Conservation (phyloP, 1,140 invertebrate genomes). For the Papilio glaucus region DNA sequence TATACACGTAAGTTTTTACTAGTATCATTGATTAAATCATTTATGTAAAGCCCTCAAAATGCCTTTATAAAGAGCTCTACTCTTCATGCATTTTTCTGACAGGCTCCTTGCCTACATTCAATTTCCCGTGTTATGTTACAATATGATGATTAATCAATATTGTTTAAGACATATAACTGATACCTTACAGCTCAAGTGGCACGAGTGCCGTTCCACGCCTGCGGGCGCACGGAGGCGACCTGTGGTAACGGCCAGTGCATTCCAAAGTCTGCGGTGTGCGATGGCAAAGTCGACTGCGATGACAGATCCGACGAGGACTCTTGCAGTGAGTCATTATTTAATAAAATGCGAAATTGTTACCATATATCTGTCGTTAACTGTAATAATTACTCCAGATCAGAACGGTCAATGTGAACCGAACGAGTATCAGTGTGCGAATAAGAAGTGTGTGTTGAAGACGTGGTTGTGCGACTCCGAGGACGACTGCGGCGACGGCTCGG, state of each 20-base stretch:
- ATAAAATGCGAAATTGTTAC: too few relatives aligned
- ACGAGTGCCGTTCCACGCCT: conserved; percentile 84
- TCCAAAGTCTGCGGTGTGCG: conserved; percentile 90
- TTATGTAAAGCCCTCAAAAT: not conserved
- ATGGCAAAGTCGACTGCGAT: conserved; percentile 91
- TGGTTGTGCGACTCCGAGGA: conserved; percentile 96
- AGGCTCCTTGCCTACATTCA: not conserved
- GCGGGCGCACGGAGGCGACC: conserved; percentile 91
- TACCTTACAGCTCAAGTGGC: conserved; percentile 42
- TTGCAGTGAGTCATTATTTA: conserved; percentile 88
- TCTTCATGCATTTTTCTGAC: not conserved
- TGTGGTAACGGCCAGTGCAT: conserved; percentile 97
- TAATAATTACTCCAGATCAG: conserved; percentile 48
- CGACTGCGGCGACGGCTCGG: conserved; percentile 96
- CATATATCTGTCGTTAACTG: not conserved
- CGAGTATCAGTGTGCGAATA: conserved; percentile 94
- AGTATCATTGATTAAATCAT: too few relatives aligned
- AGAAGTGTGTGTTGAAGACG: conserved; percentile 94
- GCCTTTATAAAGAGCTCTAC: not conserved
- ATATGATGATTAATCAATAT: not conserved
- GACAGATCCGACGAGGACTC: conserved; percentile 95
- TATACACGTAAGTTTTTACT: conserved; percentile 53
- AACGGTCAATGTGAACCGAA: conserved; percentile 93
- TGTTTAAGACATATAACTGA: not conserved
- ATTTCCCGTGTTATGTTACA: too few relatives aligned